Evolutionary conservation across 1,140 invertebrate species (phyloP).

Genomic region (Bradysia coprophila): DNA sequence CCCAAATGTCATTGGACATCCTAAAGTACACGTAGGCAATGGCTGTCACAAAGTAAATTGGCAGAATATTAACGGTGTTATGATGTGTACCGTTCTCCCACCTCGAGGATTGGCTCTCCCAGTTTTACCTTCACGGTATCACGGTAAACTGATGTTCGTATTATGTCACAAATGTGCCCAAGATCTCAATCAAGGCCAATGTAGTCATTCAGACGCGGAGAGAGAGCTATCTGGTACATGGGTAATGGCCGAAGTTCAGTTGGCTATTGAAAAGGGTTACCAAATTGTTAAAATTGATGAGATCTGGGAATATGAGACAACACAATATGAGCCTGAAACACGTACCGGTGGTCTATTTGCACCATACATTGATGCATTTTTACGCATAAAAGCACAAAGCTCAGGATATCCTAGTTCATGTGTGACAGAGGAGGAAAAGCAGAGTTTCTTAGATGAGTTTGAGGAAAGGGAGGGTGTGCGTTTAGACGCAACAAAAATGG

Average conservation of each 20-base stretch:
- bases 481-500: neutral
- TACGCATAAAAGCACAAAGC: neutral
- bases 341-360: neutral
- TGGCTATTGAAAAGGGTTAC: neutral
- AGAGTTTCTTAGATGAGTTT: neutral
- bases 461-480: neutral
- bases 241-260: neutral
- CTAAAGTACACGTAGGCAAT: neutral
- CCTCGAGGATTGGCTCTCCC: neutral
- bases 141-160: neutral
- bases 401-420: neutral
- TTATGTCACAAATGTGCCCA: neutral
- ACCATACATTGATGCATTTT: neutral
- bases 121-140: neutral
- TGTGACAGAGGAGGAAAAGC: neutral
- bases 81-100: neutral
- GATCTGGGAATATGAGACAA: neutral
- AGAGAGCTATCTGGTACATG: neutral
- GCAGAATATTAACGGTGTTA: neutral
- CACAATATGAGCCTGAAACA: neutral
- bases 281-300: neutral
- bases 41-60: neutral
- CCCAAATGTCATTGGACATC: neutral
- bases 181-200: neutral
- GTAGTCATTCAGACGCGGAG: neutral